Percentiles rank a stretch among this genome's conserved stretches.
Conservation (phyloP, 2,113 vertebrate genomes). For the Nesogale talazaci region DNA sequence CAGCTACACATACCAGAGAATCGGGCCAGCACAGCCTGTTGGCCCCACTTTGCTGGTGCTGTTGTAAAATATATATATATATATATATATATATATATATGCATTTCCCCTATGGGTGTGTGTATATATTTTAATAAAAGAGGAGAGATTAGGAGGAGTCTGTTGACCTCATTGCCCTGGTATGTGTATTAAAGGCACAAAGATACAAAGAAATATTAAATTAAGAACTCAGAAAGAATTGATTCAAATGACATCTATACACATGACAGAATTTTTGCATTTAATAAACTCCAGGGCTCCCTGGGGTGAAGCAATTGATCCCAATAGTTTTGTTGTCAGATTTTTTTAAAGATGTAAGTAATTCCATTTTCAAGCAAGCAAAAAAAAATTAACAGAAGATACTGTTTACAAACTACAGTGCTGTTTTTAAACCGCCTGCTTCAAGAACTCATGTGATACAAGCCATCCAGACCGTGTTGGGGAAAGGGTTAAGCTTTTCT, state of each 20-base stretch:
- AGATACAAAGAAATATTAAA: conserved; percentile 80
- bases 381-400: conserved; percentile 80
- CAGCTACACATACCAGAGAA: conserved; percentile 60
- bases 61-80: conserved; percentile 47
- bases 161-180: conserved; percentile 74
- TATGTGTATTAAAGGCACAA: conserved; percentile 65
- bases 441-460: conserved; percentile 71
- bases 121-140: conserved; percentile 68
- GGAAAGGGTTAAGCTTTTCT: conserved; percentile 92
- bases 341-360: conserved; percentile 69
- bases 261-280: conserved; percentile 63
- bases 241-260: conserved; percentile 75
- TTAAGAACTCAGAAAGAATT: conserved; percentile 79
- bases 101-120: conserved; percentile 59
- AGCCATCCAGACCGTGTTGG: conserved; percentile 70
- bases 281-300: conserved; percentile 78
- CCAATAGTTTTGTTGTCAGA: conserved; percentile 83
- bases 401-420: conserved; percentile 79
- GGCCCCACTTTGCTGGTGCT: conserved; percentile 33
- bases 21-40: conserved; percentile 41
- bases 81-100: too few species aligned
- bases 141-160: conserved; percentile 64
- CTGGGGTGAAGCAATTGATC: conserved; percentile 79
- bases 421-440: conserved; percentile 78
- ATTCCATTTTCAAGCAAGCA: conserved; percentile 71